Evolutionary conservation across 2,797 vertebrate genomes (phyloP).

Genomic region (Lepus oiostolus): DNA sequence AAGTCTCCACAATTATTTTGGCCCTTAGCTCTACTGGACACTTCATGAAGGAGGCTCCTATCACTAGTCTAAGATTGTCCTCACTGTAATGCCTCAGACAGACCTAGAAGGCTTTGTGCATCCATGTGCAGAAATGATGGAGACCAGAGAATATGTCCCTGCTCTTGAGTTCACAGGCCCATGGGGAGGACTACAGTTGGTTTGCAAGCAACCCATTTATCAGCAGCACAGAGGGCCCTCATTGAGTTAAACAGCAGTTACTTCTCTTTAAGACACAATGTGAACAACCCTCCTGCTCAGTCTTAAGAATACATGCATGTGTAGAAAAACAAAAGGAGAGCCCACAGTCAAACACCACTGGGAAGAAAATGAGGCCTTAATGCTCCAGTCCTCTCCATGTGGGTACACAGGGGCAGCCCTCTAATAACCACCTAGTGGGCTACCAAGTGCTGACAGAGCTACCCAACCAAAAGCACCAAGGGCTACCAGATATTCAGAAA

Average conservation of each 20-base stretch:
- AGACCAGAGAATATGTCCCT: neutral
- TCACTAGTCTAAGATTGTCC: neutral
- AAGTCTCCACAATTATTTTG: neutral
- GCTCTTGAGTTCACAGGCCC: neutral
- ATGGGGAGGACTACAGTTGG: neutral
- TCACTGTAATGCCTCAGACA: neutral
- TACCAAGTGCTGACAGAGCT: slow-evolving; percentile 39
- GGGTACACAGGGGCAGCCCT: slow-evolving; percentile 58
- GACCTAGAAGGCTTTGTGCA: neutral
- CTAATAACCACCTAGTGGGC: slow-evolving; percentile 58
- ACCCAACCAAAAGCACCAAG: slow-evolving; percentile 29
- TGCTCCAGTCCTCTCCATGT: neutral
- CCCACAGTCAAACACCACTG: slow-evolving; percentile 6
- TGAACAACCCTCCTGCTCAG: slow-evolving; percentile 28
- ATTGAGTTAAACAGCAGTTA: slow-evolving; percentile 27
- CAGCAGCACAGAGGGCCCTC: neutral
- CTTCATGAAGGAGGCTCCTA: neutral
- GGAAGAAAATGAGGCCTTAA: slow-evolving; percentile 65
- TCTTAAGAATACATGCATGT: neutral
- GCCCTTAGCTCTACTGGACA: neutral
- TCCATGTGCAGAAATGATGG: neutral
- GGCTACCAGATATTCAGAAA: neutral
- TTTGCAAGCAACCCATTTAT: neutral
- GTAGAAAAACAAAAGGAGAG: slow-evolving; percentile 35
- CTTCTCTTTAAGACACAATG: slow-evolving; percentile 40